Conservation (phyloP, 2,113 vertebrate genomes). For the Amphilophus citrinellus region DNA sequence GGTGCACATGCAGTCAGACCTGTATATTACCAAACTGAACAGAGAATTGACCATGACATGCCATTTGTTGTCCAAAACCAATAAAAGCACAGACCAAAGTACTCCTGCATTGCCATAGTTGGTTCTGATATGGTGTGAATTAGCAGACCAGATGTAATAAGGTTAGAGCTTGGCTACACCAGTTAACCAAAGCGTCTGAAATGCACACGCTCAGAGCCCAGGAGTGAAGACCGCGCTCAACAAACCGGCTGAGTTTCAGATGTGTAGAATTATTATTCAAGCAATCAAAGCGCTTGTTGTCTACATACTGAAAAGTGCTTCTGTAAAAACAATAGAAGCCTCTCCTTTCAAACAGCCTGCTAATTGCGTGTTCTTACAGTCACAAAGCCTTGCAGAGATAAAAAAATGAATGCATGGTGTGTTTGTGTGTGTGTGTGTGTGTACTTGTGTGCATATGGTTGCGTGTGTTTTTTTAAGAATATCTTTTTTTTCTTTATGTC, state of each 20-base stretch:
- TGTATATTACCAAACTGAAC: constrained; percentile 51
- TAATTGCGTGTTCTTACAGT: constrained; percentile 66
- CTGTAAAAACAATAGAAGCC: constrained; percentile 63
- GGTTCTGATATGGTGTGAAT: constrained; percentile 66
- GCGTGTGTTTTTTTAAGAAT: constrained; percentile 21
- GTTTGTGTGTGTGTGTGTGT: constrained; percentile 42
- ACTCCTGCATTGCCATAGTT: constrained; percentile 72
- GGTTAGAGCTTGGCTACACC: constrained; percentile 59
- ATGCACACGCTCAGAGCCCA: constrained; percentile 69
- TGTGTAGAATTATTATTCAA: constrained; percentile 63
- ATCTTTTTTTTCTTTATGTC: constrained; percentile 46
- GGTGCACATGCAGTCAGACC: constrained; percentile 30
- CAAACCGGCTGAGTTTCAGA: constrained; percentile 53
- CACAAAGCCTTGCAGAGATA: constrained; percentile 73
- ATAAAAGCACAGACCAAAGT: constrained; percentile 87
- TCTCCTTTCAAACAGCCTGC: constrained; percentile 56
- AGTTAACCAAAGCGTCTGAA: constrained; percentile 83
- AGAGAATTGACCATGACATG: constrained; percentile 58
- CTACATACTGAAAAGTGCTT: constrained; percentile 69
- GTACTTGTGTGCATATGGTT: constrained; percentile 8
- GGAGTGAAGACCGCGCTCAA: constrained; percentile 49
- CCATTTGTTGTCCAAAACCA: constrained; percentile 79
- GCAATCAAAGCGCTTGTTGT: constrained; percentile 76
- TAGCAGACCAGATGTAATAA: constrained; percentile 60
- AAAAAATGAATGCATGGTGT: constrained; percentile 60